Evolutionary conservation across 2,113 vertebrate genomes (phyloP).

Genomic region (Piprites chloris): DNA sequence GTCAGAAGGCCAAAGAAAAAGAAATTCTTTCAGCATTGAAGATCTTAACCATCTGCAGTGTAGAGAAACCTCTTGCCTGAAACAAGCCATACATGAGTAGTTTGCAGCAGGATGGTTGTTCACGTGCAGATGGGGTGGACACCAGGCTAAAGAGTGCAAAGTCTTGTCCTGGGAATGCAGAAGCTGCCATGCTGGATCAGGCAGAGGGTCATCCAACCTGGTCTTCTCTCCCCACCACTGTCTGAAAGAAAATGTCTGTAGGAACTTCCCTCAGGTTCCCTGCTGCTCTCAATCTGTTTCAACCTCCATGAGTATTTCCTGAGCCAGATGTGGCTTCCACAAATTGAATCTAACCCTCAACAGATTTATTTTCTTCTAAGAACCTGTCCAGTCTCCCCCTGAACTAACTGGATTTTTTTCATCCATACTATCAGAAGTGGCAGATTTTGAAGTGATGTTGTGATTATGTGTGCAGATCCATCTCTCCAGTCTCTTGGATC

Average conservation of each 20-base stretch:
- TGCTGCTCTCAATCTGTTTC: neutral
- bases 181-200: neutral
- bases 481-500: neutral
- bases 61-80: neutral
- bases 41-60: neutral
- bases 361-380: neutral
- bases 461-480: neutral
- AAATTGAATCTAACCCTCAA: neutral
- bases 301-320: neutral
- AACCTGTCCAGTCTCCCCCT: neutral
- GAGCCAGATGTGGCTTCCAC: neutral
- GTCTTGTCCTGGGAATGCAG: neutral
- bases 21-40: neutral
- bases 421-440: accelerated
- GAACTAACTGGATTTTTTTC: neutral
- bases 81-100: neutral
- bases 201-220: neutral
- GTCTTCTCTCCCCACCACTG: neutral
- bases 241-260: neutral
- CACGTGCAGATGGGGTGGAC: no score
- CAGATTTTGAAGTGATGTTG: neutral
- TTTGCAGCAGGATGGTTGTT: neutral
- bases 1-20: neutral
- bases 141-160: neutral
- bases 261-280: neutral